phyloP scores from a whole-genome alignment of 2,797 vertebrate genomes.

The Coregonus ussuriensis region DNA sequence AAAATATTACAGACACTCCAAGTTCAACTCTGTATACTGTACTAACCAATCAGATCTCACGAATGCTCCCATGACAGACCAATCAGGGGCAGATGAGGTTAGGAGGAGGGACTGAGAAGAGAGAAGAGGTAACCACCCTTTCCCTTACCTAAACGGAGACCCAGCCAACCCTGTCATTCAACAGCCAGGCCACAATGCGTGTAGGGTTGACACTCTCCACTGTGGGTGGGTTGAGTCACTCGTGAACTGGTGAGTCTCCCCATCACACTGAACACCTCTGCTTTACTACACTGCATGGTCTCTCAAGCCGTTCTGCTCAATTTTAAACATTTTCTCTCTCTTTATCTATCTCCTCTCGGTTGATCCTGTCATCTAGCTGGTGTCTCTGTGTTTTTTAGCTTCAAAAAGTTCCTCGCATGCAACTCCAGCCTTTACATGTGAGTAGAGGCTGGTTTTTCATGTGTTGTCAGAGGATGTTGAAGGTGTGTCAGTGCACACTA shows the following conservation, averaged over 20 bases:
- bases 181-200: constrained; percentile 58
- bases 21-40: neutral
- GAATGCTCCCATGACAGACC: constrained; percentile 13
- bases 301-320: neutral
- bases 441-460: constrained; percentile 34
- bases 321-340: constrained; percentile 31
- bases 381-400: constrained; percentile 33
- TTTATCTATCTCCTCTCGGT: constrained; percentile 27
- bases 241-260: constrained; percentile 65
- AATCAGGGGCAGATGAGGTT: constrained; percentile 33
- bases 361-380: constrained; percentile 25
- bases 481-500: constrained; percentile 66
- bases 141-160: constrained; percentile 64
- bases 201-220: constrained; percentile 47
- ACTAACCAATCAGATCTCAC: neutral
- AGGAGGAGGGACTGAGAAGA: constrained; percentile 56
- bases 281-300: constrained; percentile 13
- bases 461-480: constrained; percentile 62
- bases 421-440: neutral
- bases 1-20: neutral
- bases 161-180: constrained; percentile 60
- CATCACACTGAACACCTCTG: constrained; percentile 31
- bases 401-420: neutral
- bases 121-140: constrained; percentile 65
- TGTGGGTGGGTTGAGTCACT: constrained; percentile 52